Conservation (phyloP, 2,888 invertebrate species). For the Philonicus albiceps region DNA sequence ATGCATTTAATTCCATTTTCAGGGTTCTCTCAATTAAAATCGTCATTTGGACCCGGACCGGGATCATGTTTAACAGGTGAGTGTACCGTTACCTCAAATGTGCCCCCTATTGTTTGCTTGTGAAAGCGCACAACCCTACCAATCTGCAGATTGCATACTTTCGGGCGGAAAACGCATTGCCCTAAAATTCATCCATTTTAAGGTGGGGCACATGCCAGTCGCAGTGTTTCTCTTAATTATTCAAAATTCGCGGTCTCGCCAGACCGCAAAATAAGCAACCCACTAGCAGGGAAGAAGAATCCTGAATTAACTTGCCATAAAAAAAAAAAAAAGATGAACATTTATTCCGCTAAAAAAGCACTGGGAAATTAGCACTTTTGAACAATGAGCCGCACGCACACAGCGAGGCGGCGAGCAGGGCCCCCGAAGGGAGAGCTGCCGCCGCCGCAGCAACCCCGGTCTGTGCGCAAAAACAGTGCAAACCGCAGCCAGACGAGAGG, state of each 20-base stretch:
- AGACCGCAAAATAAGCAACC: background rate
- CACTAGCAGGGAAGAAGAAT: background rate
- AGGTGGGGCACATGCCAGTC: background rate
- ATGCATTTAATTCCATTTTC: constrained; percentile 46
- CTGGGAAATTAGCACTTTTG: constrained; percentile 40
- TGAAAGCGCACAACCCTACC: background rate
- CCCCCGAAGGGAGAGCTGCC: background rate
- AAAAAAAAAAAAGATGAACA: constrained; percentile 26
- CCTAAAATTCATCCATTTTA: background rate
- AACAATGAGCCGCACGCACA: constrained; percentile 19
- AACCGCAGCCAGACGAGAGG: constrained; percentile 25
- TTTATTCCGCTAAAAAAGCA: constrained; percentile 38
- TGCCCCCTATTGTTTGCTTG: background rate
- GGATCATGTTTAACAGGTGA: constrained; percentile 59
- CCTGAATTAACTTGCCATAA: constrained; percentile 30
- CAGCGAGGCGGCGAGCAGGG: background rate
- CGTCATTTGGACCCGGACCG: constrained; percentile 55
- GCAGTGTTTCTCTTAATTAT: background rate
- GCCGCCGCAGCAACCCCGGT: background rate
- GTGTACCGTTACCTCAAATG: background rate
- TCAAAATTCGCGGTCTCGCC: background rate
- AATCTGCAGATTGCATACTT: constrained; percentile 41
- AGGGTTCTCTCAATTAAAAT: constrained; percentile 61
- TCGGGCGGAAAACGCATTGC: constrained; percentile 14
- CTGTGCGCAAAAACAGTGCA: background rate